Evolutionary conservation across 2,797 vertebrate species (phyloP).

Genomic region (Chanos chanos): DNA sequence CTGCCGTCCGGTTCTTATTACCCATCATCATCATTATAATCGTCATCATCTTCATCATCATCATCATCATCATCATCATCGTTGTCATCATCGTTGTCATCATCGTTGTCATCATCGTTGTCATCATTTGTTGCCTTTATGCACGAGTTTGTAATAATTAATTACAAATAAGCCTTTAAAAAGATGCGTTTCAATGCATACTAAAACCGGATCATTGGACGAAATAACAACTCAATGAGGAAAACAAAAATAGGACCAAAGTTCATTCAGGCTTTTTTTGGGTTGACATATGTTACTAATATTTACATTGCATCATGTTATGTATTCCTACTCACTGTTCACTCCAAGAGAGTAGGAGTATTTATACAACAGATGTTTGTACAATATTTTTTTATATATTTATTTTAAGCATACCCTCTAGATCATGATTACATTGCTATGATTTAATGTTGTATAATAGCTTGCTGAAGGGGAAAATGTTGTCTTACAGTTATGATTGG

Average conservation of each 20-base stretch:
- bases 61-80: background rate
- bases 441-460: background rate
- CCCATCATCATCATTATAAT: background rate
- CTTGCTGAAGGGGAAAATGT: background rate
- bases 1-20: too few species aligned
- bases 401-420: background rate
- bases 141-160: too few species aligned
- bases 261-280: background rate
- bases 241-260: too few species aligned
- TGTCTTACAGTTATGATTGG: too few species aligned
- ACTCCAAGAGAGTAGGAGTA: background rate
- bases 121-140: too few species aligned
- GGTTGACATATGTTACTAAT: background rate
- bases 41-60: background rate
- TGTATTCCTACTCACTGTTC: background rate
- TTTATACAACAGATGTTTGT: conserved; percentile 13
- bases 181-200: too few species aligned
- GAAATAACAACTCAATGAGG: too few species aligned
- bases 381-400: conserved; percentile 5
- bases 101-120: background rate
- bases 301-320: background rate
- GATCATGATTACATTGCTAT: background rate
- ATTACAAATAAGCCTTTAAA: too few species aligned
- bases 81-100: background rate
- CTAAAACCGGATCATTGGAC: too few species aligned